Evolutionary conservation across 2,797 vertebrate species (phyloP).

Genomic region (Cossypha caffra): DNA sequence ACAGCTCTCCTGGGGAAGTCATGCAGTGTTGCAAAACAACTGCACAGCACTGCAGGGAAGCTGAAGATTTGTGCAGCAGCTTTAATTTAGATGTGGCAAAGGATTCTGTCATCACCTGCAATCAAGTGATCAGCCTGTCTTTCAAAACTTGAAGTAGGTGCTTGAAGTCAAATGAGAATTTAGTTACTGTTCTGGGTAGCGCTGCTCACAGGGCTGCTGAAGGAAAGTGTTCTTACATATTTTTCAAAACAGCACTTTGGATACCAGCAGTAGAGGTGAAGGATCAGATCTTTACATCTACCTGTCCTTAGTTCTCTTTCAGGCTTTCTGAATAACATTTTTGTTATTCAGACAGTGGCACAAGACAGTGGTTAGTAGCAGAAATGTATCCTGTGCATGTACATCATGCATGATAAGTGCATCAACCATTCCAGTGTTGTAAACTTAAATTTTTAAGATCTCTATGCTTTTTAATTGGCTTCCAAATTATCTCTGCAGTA

Average conservation of each 20-base stretch:
- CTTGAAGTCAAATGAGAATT: not conserved
- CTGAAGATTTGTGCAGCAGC: not conserved
- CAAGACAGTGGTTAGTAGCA: not conserved
- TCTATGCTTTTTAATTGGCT: not conserved
- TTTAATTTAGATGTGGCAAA: not conserved
- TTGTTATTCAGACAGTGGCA: not conserved
- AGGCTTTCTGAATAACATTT: not conserved
- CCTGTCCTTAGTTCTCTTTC: not conserved
- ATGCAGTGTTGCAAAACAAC: not conserved
- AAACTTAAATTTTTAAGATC: not conserved
- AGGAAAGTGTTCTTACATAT: not conserved
- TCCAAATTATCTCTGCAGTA: not conserved
- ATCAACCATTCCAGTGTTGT: not conserved
- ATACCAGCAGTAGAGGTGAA: not conserved
- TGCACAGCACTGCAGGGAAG: not conserved
- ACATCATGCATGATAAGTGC: not conserved
- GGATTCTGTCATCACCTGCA: not conserved
- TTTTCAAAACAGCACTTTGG: not conserved
- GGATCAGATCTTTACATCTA: not conserved
- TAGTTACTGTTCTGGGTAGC: not conserved
- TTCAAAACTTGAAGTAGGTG: not conserved
- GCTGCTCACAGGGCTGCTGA: fast-evolving
- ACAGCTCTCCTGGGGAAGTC: not conserved
- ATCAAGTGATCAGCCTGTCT: not conserved
- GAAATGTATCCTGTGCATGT: not conserved